Percentiles rank a stretch among this genome's conserved stretches.
Conservation (phyloP, 2,797 vertebrate genomes). For the Leptoclinus maculatus region DNA sequence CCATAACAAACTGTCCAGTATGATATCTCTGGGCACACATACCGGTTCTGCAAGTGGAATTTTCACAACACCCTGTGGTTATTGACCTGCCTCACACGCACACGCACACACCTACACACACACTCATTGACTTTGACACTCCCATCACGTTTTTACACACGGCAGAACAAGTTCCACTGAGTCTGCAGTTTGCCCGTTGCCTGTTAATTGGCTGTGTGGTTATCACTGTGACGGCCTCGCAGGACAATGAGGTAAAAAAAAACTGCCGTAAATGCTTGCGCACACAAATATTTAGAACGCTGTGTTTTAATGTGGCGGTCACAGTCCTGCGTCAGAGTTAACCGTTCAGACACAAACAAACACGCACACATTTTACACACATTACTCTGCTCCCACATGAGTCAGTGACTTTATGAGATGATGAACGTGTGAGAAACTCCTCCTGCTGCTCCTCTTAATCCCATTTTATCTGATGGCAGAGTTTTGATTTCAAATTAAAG, state of each 20-base stretch:
- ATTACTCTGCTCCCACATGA: constrained; percentile 55
- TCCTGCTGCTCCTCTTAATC: constrained; percentile 30
- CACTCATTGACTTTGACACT: constrained; percentile 2
- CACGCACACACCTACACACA: neutral
- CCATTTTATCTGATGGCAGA: constrained; percentile 17
- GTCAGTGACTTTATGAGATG: constrained; percentile 51
- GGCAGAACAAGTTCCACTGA: constrained; percentile 23
- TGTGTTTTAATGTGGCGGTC: constrained; percentile 1
- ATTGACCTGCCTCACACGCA: constrained; percentile 17
- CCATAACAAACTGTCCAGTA: neutral
- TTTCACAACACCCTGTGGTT: constrained; percentile 6
- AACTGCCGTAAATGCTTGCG: neutral
- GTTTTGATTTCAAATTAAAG: constrained; percentile 28
- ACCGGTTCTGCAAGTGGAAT: constrained; percentile 16
- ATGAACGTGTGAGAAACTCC: constrained; percentile 66
- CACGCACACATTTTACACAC: neutral
- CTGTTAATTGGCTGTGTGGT: constrained; percentile 44
- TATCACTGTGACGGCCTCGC: neutral
- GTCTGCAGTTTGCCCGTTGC: constrained; percentile 1
- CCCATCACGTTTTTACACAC: constrained; percentile 14
- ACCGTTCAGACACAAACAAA: neutral
- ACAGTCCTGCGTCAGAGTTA: constrained; percentile 6
- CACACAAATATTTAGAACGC: constrained; percentile 26
- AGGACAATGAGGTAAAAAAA: neutral
- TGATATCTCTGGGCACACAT: neutral